A percentile compares a stretch with the other conserved stretches of the same genome.
Evolutionary conservation across 2,888 invertebrate genomes (phyloP).

Genomic region (Nymphalis c-album): DNA sequence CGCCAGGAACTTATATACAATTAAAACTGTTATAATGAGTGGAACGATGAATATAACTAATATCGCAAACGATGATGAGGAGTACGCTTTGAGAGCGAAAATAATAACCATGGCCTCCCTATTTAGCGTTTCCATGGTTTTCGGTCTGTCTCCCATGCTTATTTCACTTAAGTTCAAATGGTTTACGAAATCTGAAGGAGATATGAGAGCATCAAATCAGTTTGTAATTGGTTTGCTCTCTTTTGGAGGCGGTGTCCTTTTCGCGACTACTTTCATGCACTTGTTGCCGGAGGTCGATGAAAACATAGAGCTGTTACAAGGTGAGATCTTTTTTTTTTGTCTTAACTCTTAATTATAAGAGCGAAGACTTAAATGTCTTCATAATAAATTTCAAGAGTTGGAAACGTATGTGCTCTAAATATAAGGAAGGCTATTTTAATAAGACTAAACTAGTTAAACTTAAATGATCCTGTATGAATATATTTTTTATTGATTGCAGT

Average conservation of each 20-base stretch:
- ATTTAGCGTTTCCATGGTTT: slow-evolving; percentile 86
- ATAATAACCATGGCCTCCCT: slow-evolving; percentile 89
- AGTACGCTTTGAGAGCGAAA: slow-evolving; percentile 85
- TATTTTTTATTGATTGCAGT: too few species aligned
- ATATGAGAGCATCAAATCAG: slow-evolving; percentile 74
- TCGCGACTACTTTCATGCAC: slow-evolving; percentile 91
- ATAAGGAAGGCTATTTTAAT: too few species aligned
- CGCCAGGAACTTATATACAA: slow-evolving; percentile 41
- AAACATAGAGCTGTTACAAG: slow-evolving; percentile 83
- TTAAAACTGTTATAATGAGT: slow-evolving; percentile 47
- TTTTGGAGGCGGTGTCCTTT: slow-evolving; percentile 90
- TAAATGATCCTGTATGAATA: too few species aligned
- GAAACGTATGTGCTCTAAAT: too few species aligned
- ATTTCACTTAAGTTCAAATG: slow-evolving; percentile 85
- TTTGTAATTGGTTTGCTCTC: slow-evolving; percentile 85
- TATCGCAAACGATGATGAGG: slow-evolving; percentile 43
- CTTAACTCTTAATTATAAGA: too few species aligned
- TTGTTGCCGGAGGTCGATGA: slow-evolving; percentile 90
- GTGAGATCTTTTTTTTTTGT: slow-evolving; percentile 51
- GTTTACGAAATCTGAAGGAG: slow-evolving; percentile 69
- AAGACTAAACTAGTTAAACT: too few species aligned
- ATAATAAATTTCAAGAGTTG: neutral
- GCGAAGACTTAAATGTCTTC: neutral
- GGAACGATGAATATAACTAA: slow-evolving; percentile 46
- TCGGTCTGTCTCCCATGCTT: slow-evolving; percentile 88